Percentiles rank a stretch among this genome's conserved stretches.
These are phyloP conservation scores for Eumeta japonica DNA, from an alignment of 1,140 invertebrate genomes.

Conservation along the genomic window DNA sequence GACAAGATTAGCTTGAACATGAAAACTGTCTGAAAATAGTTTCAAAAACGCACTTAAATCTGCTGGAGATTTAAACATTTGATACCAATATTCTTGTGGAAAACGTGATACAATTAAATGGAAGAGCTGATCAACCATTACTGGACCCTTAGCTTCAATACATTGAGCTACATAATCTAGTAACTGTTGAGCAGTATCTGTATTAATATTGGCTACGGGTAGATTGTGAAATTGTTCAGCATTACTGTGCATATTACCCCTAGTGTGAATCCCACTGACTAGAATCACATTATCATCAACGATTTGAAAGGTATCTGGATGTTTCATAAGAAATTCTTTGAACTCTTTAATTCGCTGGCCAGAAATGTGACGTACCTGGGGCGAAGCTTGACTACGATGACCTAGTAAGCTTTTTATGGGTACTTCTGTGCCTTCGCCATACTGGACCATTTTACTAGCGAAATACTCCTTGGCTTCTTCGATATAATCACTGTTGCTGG, in stretches of 20 bases:
- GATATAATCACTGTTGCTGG: constrained; percentile 80
- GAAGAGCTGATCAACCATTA: constrained; percentile 83
- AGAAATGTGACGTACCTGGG: constrained; percentile 93
- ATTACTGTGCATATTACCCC: constrained; percentile 58
- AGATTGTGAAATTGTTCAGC: constrained; percentile 63
- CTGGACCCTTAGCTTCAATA: constrained; percentile 75
- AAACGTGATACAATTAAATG: constrained; percentile 76
- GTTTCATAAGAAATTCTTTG: constrained; percentile 82
- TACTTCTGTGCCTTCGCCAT: constrained; percentile 85
- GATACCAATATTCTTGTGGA: constrained; percentile 73
- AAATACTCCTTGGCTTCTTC: constrained; percentile 94
- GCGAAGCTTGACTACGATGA: constrained; percentile 90
- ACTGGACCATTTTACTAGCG: constrained; percentile 83
- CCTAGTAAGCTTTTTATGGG: constrained; percentile 91
- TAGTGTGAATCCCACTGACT: constrained; percentile 60
- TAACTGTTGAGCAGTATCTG: constrained; percentile 72
- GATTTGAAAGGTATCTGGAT: constrained; percentile 84
- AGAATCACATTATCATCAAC: constrained; percentile 79
- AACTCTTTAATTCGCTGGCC: constrained; percentile 93
- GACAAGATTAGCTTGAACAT: constrained; percentile 86
- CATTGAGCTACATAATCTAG: constrained; percentile 77
- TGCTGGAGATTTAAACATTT: constrained; percentile 82
- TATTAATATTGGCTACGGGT: constrained; percentile 78
- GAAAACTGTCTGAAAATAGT: constrained; percentile 86
- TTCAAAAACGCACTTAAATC: constrained; percentile 86